phyloP scores from a whole-genome alignment of 2,888 invertebrate species.

The Drosophila leonis region DNA sequence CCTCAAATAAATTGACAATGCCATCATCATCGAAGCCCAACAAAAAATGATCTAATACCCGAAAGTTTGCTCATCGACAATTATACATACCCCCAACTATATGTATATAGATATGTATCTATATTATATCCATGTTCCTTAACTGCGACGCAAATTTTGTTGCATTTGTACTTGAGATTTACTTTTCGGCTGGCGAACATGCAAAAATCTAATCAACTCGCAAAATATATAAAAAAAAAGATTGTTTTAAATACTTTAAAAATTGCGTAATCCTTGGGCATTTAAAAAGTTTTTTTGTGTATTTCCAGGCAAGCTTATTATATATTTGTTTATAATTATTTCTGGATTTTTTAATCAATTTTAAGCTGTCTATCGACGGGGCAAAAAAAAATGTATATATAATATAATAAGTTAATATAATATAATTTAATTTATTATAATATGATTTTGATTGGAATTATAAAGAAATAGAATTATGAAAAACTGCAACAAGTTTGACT shows the following conservation, averaged over 20 bases:
- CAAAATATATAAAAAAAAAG: neutral
- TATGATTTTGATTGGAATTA: no score
- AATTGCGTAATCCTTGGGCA: conserved; percentile 56
- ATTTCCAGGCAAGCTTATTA: conserved; percentile 36
- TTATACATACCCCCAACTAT: conserved; percentile 58
- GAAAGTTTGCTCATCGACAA: conserved; percentile 68
- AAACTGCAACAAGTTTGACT: no score
- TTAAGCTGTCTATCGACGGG: neutral
- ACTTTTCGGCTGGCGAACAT: conserved; percentile 53
- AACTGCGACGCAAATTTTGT: conserved; percentile 67
- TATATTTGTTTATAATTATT: conserved; percentile 55
- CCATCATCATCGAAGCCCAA: conserved; percentile 44
- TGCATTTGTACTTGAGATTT: conserved; percentile 74
- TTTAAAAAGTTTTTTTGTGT: conserved; percentile 49
- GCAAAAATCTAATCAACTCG: conserved; percentile 68
- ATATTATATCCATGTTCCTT: conserved; percentile 50
- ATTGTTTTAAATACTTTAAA: conserved; percentile 19
- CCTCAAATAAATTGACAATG: conserved; percentile 43
- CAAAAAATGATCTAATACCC: conserved; percentile 70
- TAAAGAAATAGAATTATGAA: no score
- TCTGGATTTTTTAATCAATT: conserved; percentile 24
- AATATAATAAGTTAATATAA: neutral
- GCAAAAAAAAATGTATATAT: neutral
- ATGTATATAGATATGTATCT: conserved; percentile 10
- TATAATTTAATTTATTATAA: no score